Base-by-base conservation (phyloP, 2,113 vertebrate genomes). In the Gallinago jamesoni region DNA sequence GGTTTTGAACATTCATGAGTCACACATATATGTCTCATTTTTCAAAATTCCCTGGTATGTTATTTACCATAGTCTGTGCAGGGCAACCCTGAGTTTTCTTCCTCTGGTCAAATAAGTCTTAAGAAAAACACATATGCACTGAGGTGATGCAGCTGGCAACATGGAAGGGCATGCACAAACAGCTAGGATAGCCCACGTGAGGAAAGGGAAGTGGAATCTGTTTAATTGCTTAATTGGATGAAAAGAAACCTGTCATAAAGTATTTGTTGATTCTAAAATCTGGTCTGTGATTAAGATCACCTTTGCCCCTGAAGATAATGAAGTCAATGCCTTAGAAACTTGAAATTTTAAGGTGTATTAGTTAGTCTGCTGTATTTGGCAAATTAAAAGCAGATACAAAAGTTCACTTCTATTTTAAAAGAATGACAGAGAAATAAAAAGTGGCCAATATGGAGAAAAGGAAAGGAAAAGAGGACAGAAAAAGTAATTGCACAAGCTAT, bases 1-100 rank as follows among this genome's bases (percentile, higher is more conserved):
- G 97, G 96, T 96, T 98, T 96, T 95, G 80, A 95, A 94, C 52
- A 79, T 25, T 89, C 56, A 89, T 89, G 84, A 93, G 90, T 92
- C 81, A 92, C 86, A 84, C 24, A 79, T 73, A 85, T 41, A 66
- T 56, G 63, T 66, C 53, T 97, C 20, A 7, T 74, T 93, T 95
- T 84, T 95, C 88, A 81, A 93, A 96, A 93, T 94, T 81, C 45
- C 53, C 45, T 33, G 13, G 67, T 66, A 55, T 59, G 64, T 79
- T 88, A 66, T 84, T 97, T 92, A 83, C 48, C 7, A 1, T 69
- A 83, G 72, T 77, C 48, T 84, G 15, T 31, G 5, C 27, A n/a
- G 37, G 43, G 27, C 14, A 68, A 62, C 4, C 12, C 30, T 53
- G 55, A 62, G 5, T 23, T 90, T 72, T 78, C 30, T 37, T 4